Base-by-base conservation (phyloP, 2,113 vertebrate genomes). In the Conger conger region DNA sequence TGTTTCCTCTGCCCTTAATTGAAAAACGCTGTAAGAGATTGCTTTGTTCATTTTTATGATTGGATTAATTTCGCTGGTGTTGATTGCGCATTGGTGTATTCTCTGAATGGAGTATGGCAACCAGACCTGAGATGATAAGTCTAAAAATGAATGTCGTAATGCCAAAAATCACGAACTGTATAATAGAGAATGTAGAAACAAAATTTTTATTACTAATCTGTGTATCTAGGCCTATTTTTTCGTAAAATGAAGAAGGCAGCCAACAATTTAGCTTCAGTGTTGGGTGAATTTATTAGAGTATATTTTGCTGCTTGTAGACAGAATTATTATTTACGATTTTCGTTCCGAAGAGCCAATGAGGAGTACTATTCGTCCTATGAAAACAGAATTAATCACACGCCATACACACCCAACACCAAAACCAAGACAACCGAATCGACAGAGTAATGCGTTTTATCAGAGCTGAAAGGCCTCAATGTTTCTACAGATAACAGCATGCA, bases 101-200 rank as follows among this genome's bases (percentile, higher is more conserved):
- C 91, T 91, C 87, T 91, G 88, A 86, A 73, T 86, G 85, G 90
- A 89, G 40, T 6, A 42, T 57, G 16, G 23, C 90, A 92, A 89
- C 91, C 88, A 87, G 90, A 86, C 88, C 91, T 91, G 79, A 83
- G 90, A 90, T 91, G 91, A 91, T 89, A 91, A 90, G 91, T 93
- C 91, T 94, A 90, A 93, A 93, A 92, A 92, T 91, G 92, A 91
- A 83, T 88, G 82, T 37, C 84, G 57, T 33, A n/a, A n/a, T n/a
- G 23, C 20, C 68, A n/a, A 33, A 73, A 73, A 73, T 33, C 1
- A 73, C 27, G 68, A 73, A 73, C 13, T 33, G 15, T 73, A 33
- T 73, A 73, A n/a, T 27, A 63, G 68, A 73, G 6, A 73, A 73
- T 73, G n/a, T 63, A 18, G 23, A 7, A 1, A 73, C 30, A 1